Conservation (phyloP, 2,888 invertebrate genomes). For the Drosophila peninsularis region DNA sequence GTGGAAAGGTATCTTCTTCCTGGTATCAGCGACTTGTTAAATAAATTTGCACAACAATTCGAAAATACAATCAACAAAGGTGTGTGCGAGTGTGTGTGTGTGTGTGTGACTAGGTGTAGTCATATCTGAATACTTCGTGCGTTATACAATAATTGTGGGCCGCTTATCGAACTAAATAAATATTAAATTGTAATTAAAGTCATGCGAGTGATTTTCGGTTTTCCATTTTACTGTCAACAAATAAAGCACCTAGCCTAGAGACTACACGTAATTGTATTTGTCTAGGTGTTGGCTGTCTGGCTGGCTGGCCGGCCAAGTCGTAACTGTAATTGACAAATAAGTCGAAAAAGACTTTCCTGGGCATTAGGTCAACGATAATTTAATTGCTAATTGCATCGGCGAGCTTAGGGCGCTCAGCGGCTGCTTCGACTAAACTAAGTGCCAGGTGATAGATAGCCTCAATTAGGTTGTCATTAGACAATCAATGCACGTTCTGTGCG, state of each 20-base stretch:
- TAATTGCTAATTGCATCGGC: constrained; percentile 76
- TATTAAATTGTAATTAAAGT: constrained; percentile 82
- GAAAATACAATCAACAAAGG: constrained; percentile 27
- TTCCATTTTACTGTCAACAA: constrained; percentile 44
- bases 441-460: constrained; percentile 68
- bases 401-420: constrained; percentile 20
- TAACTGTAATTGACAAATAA: constrained; percentile 81
- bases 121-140: constrained; percentile 46
- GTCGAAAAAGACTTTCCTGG: constrained; percentile 66
- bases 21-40: constrained; percentile 57
- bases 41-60: constrained; percentile 68
- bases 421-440: constrained; percentile 49
- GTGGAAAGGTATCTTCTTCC: constrained; percentile 24
- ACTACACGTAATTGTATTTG: constrained; percentile 59
- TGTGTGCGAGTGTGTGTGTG: constrained; percentile 18
- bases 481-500: constrained; percentile 22
- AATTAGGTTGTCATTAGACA: constrained; percentile 64
- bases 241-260: constrained; percentile 22
- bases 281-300: too few relatives aligned
- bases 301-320: too few relatives aligned
- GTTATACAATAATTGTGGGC: constrained; percentile 61
- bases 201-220: constrained; percentile 74
- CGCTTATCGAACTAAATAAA: constrained; percentile 79
- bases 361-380: constrained; percentile 69
- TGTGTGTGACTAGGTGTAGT: constrained; percentile 59